A percentile compares a stretch with the other conserved stretches of the same genome.
Evolutionary conservation across 1,140 invertebrate genomes (phyloP).

Genomic region (Diorhabda carinulata): DNA sequence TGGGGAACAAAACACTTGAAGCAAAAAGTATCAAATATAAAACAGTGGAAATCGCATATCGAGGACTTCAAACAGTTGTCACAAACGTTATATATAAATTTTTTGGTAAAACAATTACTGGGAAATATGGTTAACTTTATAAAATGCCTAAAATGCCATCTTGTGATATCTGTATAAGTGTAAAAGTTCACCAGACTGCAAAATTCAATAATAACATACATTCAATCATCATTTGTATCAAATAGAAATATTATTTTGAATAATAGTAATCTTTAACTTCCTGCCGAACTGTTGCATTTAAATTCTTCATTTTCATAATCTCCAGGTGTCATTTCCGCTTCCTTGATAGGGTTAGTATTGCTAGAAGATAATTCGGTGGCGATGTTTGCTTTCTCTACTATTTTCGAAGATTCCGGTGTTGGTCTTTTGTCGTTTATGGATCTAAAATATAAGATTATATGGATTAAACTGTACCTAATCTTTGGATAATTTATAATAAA

Average conservation of each 20-base stretch:
- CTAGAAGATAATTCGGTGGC: not conserved
- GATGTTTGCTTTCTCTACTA: not conserved
- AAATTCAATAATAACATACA: not conserved
- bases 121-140: too few species aligned
- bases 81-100: too few species aligned
- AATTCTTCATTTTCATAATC: constrained; percentile 31
- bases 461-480: too few species aligned
- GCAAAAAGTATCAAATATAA: too few species aligned
- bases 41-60: too few species aligned
- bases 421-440: not conserved
- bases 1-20: too few species aligned
- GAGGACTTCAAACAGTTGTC: too few species aligned
- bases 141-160: too few species aligned
- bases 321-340: constrained; percentile 30
- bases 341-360: constrained; percentile 1
- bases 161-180: too few species aligned
- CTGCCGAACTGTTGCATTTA: constrained; percentile 20
- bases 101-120: too few species aligned
- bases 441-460: not conserved
- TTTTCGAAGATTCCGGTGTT: not conserved
- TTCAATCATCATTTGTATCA: constrained; percentile 5
- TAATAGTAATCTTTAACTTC: constrained; percentile 20
- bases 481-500: too few species aligned
- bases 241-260: not conserved
- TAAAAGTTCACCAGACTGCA: constrained; percentile 1